Conservation (phyloP, 2,797 vertebrate genomes). For the Synanceia verrucosa region DNA sequence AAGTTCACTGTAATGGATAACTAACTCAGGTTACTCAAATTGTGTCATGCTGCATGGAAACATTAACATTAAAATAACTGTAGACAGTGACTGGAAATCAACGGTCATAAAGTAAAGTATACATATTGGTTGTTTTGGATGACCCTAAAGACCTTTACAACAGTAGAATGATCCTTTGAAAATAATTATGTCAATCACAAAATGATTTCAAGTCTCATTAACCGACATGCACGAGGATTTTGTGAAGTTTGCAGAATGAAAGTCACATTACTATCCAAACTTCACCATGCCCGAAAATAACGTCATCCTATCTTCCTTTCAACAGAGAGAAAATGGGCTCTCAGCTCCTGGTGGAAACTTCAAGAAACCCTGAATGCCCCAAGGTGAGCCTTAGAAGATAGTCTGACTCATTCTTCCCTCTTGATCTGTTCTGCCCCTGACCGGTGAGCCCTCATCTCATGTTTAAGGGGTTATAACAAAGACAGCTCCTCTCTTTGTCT, state of each 20-base stretch:
- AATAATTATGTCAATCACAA: not conserved
- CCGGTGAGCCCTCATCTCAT: not conserved
- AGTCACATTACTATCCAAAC: not conserved
- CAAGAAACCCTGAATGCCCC: slow-evolving; percentile 91
- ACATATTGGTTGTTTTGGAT: not conserved
- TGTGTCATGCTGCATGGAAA: not conserved
- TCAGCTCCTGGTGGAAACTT: slow-evolving; percentile 93
- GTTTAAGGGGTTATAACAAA: slow-evolving; percentile 28
- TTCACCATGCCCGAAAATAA: slow-evolving; percentile 34
- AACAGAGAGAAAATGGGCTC: slow-evolving; percentile 95
- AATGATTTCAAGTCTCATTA: not conserved
- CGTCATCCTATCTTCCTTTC: slow-evolving; percentile 36
- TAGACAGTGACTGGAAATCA: not conserved
- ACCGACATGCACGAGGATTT: not conserved
- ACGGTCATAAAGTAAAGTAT: not conserved
- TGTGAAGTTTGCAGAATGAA: slow-evolving; percentile 2
- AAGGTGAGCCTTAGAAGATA: slow-evolving; percentile 86
- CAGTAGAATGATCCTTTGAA: not conserved
- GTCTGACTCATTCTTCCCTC: slow-evolving; percentile 19
- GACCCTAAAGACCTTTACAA: not conserved
- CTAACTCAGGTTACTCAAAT: not conserved
- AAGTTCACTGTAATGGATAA: not conserved
- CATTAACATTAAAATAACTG: not conserved
- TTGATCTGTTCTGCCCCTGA: slow-evolving; percentile 13
- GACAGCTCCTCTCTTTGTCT: slow-evolving; percentile 18